phyloP scores from a whole-genome alignment of 1,140 invertebrate species.

The Macrocentrus cingulum region DNA sequence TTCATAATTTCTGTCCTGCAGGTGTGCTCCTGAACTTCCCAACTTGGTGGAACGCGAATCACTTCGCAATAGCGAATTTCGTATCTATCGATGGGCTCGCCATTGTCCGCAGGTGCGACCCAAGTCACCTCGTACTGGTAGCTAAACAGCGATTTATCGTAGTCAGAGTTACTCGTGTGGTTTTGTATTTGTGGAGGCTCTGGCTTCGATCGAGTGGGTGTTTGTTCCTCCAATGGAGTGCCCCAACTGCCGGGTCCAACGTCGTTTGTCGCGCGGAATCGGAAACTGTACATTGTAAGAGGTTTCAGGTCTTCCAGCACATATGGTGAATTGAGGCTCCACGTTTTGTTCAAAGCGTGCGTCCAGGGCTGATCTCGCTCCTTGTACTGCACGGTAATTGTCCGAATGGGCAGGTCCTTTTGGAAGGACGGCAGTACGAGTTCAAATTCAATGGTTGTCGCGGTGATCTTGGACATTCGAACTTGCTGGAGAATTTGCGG shows the following conservation, averaged over 20 bases:
- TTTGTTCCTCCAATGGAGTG: slow-evolving; percentile 60
- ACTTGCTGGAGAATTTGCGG: slow-evolving; percentile 63
- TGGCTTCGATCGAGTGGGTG: slow-evolving; percentile 61
- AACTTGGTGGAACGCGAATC: slow-evolving; percentile 63
- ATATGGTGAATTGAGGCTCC: slow-evolving; percentile 73
- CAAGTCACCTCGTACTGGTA: slow-evolving; percentile 80
- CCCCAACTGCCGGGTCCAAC: slow-evolving; percentile 79
- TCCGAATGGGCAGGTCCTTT: slow-evolving; percentile 72
- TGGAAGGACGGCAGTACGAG: slow-evolving; percentile 72
- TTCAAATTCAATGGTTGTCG: slow-evolving; percentile 80
- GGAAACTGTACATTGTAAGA: slow-evolving; percentile 78
- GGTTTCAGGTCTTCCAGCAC: slow-evolving; percentile 80
- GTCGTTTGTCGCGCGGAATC: slow-evolving; percentile 81
- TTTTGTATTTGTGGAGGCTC: slow-evolving; percentile 60
- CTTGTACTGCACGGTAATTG: slow-evolving; percentile 76
- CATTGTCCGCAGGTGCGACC: slow-evolving; percentile 83
- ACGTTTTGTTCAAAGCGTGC: slow-evolving; percentile 69
- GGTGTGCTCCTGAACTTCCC: slow-evolving; percentile 63
- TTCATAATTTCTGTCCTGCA: slow-evolving; percentile 64
- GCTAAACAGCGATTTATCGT: slow-evolving; percentile 63
- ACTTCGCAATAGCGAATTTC: slow-evolving; percentile 75
- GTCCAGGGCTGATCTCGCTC: slow-evolving; percentile 67
- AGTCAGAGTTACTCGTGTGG: slow-evolving; percentile 32
- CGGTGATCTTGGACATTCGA: slow-evolving; percentile 69
- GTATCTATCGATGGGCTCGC: slow-evolving; percentile 83